phyloP scores from a whole-genome alignment of 1,140 invertebrate genomes.

The Drosophila tsacasi region DNA sequence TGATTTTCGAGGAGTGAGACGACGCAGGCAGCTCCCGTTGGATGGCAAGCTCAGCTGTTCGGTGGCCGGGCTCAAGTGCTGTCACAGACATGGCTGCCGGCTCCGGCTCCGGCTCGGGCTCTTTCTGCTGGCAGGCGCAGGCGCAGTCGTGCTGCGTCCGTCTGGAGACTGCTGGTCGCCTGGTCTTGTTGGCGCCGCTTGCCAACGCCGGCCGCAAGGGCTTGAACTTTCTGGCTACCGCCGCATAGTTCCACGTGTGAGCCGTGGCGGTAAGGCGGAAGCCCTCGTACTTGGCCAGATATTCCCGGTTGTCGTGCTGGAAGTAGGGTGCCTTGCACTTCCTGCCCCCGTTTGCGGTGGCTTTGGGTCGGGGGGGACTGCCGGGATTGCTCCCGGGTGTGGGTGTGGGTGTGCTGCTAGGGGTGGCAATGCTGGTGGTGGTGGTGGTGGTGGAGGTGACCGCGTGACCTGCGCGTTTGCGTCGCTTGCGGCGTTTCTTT shows the following conservation, averaged over 20 bases:
- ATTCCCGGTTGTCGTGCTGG: constrained; percentile 79
- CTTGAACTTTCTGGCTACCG: constrained; percentile 81
- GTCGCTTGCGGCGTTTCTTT: constrained; percentile 77
- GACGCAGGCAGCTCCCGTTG: constrained; percentile 29
- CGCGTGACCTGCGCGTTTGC: constrained; percentile 72
- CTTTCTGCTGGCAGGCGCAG: constrained; percentile 63
- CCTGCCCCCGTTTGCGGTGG: constrained; percentile 33
- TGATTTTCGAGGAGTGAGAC: constrained; percentile 29
- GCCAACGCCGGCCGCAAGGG: constrained; percentile 72
- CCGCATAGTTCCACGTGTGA: constrained; percentile 73
- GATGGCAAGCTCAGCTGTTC: constrained; percentile 54
- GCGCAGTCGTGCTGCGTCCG: constrained; percentile 58
- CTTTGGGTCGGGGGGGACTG: constrained; percentile 22
- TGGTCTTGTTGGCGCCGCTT: constrained; percentile 78
- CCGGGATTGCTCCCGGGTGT: constrained; percentile 1
- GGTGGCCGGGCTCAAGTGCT: constrained; percentile 18
- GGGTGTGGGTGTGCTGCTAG: constrained; percentile 17
- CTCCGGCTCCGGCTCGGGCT: constrained; percentile 22
- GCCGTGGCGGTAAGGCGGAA: constrained; percentile 63
- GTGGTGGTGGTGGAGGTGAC: constrained; percentile 14
- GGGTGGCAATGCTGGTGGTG: constrained; percentile 20
- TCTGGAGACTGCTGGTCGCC: constrained; percentile 59
- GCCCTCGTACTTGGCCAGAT: constrained; percentile 71
- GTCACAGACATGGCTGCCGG: constrained; percentile 25
- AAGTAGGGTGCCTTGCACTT: constrained; percentile 76